Evolutionary conservation across 2,888 invertebrate species (phyloP).

Genomic region (Eupithecia subfuscata): DNA sequence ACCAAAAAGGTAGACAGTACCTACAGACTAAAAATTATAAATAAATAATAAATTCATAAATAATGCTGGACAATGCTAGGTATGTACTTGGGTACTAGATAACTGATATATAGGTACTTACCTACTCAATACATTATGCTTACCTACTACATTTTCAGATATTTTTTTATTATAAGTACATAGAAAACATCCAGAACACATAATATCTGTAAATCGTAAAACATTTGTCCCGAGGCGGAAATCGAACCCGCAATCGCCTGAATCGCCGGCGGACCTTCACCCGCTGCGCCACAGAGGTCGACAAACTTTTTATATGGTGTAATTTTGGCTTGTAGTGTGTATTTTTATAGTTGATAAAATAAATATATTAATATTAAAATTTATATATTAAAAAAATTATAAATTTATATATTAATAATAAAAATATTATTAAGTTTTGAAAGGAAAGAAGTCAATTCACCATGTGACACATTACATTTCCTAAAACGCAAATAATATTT

Average conservation of each 20-base stretch:
- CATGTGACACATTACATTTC: slow-evolving; percentile 11
- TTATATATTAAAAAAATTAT: background rate
- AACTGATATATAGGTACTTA: too few species aligned
- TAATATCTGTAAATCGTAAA: background rate
- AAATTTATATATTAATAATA: background rate
- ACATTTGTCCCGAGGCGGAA: background rate
- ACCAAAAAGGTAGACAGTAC: background rate
- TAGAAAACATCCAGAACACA: background rate
- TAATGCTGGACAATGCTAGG: too few species aligned
- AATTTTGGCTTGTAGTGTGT: background rate
- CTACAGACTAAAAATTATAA: background rate
- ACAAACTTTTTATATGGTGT: background rate
- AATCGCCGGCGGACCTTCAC: background rate
- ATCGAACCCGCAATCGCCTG: background rate
- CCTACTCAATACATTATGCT: too few species aligned
- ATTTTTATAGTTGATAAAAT: too few species aligned
- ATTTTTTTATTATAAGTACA: background rate
- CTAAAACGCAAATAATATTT: slow-evolving; percentile 30
- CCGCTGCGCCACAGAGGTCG: background rate
- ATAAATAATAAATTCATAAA: background rate
- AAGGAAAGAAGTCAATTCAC: background rate
- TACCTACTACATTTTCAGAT: too few species aligned
- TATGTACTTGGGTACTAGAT: too few species aligned
- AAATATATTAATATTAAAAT: too few species aligned
- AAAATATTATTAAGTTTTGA: background rate